phyloP scores from a whole-genome alignment of 2,797 vertebrate species.

The Lepilemur septentrionalis region DNA sequence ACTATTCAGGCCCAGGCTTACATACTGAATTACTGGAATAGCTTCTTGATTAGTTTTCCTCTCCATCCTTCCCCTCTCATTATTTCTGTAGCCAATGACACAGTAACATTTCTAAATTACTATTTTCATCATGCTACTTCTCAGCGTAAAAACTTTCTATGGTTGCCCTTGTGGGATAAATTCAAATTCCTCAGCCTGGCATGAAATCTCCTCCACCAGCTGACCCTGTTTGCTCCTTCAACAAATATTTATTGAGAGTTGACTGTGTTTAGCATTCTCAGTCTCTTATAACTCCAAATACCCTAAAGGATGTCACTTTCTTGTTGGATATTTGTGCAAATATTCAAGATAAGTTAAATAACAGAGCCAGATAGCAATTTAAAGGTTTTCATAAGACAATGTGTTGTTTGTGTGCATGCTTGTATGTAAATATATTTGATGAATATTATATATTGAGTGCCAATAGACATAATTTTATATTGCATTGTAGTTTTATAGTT shows the following conservation, averaged over 20 bases:
- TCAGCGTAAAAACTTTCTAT: background rate
- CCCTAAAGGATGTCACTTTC: background rate
- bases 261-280: background rate
- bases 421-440: background rate
- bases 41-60: conserved; percentile 52
- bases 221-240: background rate
- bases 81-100: background rate
- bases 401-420: background rate
- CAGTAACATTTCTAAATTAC: conserved; percentile 50
- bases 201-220: background rate
- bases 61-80: background rate
- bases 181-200: conserved; percentile 29
- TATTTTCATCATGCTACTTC: conserved; percentile 40
- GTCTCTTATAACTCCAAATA: background rate
- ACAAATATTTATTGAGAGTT: conserved; percentile 51
- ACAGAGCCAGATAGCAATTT: background rate
- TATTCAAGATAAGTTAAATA: conserved; percentile 35
- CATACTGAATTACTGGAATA: background rate
- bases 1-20: background rate
- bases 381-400: background rate
- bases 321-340: conserved; percentile 32
- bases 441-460: background rate
- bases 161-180: conserved; percentile 25
- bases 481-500: background rate
- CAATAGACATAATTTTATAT: background rate